Percentiles rank a stretch among this genome's conserved stretches.
These are phyloP conservation scores for Sinonovacula constricta DNA, from an alignment of 1,140 invertebrate species.

Conservation along the genomic window DNA sequence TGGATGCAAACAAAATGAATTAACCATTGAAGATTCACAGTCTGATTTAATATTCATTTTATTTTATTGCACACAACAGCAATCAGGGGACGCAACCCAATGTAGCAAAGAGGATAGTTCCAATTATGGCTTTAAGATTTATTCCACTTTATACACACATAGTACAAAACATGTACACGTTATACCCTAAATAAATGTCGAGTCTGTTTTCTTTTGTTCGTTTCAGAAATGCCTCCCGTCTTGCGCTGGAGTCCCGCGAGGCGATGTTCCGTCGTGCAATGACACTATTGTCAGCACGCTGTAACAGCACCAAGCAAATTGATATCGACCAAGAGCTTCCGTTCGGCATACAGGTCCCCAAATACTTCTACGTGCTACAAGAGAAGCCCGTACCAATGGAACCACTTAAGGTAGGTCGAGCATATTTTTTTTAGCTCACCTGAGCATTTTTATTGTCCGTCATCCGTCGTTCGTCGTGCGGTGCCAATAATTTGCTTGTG, in stretches of 20 bases:
- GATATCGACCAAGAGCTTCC: constrained; percentile 1
- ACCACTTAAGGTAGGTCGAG: constrained; percentile 60
- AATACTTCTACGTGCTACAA: constrained; percentile 61
- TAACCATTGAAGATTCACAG: neutral
- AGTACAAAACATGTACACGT: neutral
- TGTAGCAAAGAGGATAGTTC: neutral
- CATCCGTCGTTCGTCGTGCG: too few relatives aligned
- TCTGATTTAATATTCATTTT: neutral
- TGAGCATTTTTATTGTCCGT: too few relatives aligned
- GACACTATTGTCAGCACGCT: constrained; percentile 46
- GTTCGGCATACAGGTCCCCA: constrained; percentile 42
- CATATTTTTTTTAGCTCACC: too few relatives aligned
- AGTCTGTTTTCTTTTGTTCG: neutral
- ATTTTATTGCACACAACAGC: neutral
- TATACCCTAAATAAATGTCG: neutral
- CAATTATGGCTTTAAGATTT: neutral
- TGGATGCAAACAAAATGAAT: too few relatives aligned
- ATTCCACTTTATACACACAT: neutral
- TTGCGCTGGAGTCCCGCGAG: constrained; percentile 43
- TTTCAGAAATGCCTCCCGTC: constrained; percentile 54
- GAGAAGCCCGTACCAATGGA: constrained; percentile 57
- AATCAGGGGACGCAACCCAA: neutral
- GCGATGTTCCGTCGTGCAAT: constrained; percentile 53
- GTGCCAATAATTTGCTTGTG: too few relatives aligned
- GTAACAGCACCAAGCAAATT: constrained; percentile 27